Conservation (phyloP, 2,113 vertebrate genomes). For the Procapra przewalskii region DNA sequence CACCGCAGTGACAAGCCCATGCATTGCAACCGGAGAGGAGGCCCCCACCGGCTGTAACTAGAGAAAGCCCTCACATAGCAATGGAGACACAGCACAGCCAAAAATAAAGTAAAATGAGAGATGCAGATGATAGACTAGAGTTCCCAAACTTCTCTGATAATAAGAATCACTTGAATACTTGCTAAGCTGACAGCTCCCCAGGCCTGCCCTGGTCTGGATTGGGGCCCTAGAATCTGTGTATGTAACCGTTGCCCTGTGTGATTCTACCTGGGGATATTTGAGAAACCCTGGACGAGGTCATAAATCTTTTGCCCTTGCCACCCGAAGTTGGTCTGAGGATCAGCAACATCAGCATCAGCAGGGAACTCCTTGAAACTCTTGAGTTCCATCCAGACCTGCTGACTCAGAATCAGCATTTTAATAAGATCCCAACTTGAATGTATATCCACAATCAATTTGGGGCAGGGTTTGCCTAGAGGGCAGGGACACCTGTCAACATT, state of each 20-base stretch:
- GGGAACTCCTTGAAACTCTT: neutral
- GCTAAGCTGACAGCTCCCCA: neutral
- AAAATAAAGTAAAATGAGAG: neutral
- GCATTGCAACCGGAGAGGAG: neutral
- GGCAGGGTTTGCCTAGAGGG: neutral
- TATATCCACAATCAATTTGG: neutral
- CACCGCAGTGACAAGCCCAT: neutral
- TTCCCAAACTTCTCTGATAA: neutral
- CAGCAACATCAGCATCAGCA: neutral
- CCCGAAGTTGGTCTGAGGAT: neutral
- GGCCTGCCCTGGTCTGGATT: neutral
- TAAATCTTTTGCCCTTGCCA: neutral
- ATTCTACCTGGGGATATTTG: neutral
- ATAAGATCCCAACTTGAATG: neutral
- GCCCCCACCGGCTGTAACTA: neutral
- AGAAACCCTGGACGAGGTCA: neutral
- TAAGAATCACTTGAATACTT: neutral
- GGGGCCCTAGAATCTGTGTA: neutral
- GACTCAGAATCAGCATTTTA: neutral
- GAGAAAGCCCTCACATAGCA: neutral
- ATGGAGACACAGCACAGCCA: neutral
- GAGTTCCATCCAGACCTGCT: neutral
- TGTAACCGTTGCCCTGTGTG: neutral
- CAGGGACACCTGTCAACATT: neutral
- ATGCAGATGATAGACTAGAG: neutral